Conservation (phyloP, 2,888 invertebrate genomes). For the Drosophila dives region DNA sequence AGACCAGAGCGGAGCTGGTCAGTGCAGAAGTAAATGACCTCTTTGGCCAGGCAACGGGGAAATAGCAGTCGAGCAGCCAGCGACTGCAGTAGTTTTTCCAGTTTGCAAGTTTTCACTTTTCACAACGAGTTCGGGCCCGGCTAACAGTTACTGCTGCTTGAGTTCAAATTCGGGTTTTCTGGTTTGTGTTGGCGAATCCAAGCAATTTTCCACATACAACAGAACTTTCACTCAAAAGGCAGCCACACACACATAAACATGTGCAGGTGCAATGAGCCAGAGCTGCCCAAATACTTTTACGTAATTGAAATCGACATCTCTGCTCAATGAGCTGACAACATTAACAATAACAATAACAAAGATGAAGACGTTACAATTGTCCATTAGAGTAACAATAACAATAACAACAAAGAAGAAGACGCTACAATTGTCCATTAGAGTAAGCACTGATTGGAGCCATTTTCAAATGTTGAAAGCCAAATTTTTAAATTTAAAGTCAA, state of each 20-base stretch:
- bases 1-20: background rate
- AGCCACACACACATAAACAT: slow-evolving; percentile 3
- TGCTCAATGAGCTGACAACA: slow-evolving; percentile 57
- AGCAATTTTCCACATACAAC: slow-evolving; percentile 59
- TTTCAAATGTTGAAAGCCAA: background rate
- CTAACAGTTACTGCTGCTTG: slow-evolving; percentile 12
- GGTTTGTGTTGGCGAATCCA: slow-evolving; percentile 28
- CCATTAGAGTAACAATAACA: slow-evolving; percentile 3
- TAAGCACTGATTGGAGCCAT: background rate
- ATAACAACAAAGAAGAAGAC: slow-evolving; percentile 31
- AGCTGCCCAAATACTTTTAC: slow-evolving; percentile 62
- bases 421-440: slow-evolving; percentile 3
- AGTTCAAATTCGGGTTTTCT: slow-evolving; percentile 11
- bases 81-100: slow-evolving; percentile 66
- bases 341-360: slow-evolving; percentile 28
- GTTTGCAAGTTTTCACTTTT: slow-evolving; percentile 77
- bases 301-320: slow-evolving; percentile 55
- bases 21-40: slow-evolving; percentile 70
- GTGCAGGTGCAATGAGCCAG: slow-evolving; percentile 67
- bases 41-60: slow-evolving; percentile 62
- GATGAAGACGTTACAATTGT: slow-evolving; percentile 16
- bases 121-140: slow-evolving; percentile 61
- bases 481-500: background rate
- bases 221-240: slow-evolving; percentile 69
- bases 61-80: slow-evolving; percentile 53